Evolutionary conservation across 1,140 invertebrate genomes (phyloP).

Genomic region (Cotesia chilonis): DNA sequence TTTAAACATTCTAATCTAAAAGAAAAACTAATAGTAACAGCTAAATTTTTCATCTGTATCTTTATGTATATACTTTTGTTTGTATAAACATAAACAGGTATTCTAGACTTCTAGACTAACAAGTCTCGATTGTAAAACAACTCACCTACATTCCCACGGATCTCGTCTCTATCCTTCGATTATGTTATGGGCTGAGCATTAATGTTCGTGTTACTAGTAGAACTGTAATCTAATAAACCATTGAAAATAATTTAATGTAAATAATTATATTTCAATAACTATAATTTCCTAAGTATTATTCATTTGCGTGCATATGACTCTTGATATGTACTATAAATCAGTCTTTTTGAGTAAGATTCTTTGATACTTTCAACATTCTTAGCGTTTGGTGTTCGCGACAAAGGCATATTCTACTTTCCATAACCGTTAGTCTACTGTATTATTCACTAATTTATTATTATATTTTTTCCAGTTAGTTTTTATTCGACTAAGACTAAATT

Average conservation of each 20-base stretch:
- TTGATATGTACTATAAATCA: not conserved
- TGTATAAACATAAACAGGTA: slow-evolving; percentile 31
- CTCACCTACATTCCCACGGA: slow-evolving; percentile 57
- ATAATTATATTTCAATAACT: too few species aligned
- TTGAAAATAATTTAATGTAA: not conserved
- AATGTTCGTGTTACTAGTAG: not conserved
- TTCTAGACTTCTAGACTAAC: slow-evolving; percentile 38
- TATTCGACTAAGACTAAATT: not conserved
- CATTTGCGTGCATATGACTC: too few species aligned
- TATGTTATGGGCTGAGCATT: not conserved
- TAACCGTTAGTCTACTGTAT: slow-evolving; percentile 35
- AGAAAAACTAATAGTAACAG: too few species aligned
- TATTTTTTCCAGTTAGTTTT: slow-evolving; percentile 19
- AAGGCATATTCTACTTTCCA: slow-evolving; percentile 31
- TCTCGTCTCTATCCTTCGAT: slow-evolving; percentile 22
- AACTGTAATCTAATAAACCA: not conserved
- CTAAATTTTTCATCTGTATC: not conserved
- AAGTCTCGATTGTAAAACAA: slow-evolving; percentile 14
- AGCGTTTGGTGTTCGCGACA: slow-evolving; percentile 29
- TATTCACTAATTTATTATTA: slow-evolving; percentile 36
- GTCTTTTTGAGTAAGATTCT: slow-evolving; percentile 1
- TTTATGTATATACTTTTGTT: not conserved
- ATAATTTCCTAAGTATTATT: too few species aligned
- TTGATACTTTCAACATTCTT: slow-evolving; percentile 18
- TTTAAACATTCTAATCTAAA: too few species aligned